Percentiles rank a stretch among this genome's conserved stretches.
These are phyloP conservation scores for Balearica regulorum DNA, from an alignment of 2,797 vertebrate genomes.

Conservation along the genomic window DNA sequence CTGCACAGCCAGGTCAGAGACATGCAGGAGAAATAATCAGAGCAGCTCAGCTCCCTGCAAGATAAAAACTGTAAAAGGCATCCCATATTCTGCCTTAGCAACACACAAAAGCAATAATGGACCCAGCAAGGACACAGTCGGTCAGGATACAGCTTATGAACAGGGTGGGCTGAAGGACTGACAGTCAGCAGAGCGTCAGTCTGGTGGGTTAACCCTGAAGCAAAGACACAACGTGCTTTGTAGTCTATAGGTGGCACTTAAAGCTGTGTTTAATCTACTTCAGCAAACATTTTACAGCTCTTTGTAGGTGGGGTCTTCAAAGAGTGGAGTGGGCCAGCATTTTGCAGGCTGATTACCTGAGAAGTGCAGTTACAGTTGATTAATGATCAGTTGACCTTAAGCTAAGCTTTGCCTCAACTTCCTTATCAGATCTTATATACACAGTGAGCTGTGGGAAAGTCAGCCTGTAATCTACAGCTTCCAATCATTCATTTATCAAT, in stretches of 20 bases:
- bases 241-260: constrained; percentile 37
- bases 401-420: constrained; percentile 55
- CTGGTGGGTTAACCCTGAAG: background rate
- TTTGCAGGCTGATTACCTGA: constrained; percentile 60
- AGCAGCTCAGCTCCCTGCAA: background rate
- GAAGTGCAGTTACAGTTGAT: constrained; percentile 54
- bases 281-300: constrained; percentile 58
- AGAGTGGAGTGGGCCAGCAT: constrained; percentile 27
- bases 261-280: constrained; percentile 51
- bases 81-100: background rate
- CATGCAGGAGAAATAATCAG: background rate
- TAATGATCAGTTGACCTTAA: constrained; percentile 65
- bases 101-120: background rate
- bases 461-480: constrained; percentile 22
- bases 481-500: constrained; percentile 59
- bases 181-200: background rate
- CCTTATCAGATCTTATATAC: constrained; percentile 67
- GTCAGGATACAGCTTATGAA: background rate
- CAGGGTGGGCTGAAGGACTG: background rate
- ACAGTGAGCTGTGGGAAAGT: constrained; percentile 66
- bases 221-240: constrained; percentile 32
- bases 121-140: background rate
- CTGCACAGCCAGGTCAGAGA: background rate
- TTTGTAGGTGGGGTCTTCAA: constrained; percentile 58
- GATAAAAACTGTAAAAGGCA: background rate